Percentiles rank a stretch among this genome's conserved stretches.
These are phyloP conservation scores for Sceloporus tristichus DNA, from an alignment of 2,113 vertebrate species.

Conservation along the genomic window DNA sequence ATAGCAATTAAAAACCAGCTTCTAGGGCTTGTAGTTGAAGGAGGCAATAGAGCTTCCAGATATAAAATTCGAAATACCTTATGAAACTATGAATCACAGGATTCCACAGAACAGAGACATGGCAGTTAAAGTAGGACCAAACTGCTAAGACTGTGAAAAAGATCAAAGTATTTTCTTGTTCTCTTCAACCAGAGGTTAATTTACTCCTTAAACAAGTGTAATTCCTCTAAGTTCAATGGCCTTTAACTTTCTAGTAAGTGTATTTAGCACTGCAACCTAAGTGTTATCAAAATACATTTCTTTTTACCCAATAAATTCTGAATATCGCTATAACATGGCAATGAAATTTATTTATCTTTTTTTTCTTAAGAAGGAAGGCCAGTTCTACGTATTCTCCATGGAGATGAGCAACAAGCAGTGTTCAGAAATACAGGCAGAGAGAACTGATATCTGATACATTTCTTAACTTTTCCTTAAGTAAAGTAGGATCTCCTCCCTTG, in stretches of 20 bases:
- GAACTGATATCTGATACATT: no score
- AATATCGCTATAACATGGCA: background rate
- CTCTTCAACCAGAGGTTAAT: background rate
- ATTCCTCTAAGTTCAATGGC: background rate
- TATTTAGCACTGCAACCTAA: background rate
- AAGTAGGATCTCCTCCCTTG: background rate
- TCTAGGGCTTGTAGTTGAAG: no score
- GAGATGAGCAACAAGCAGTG: no score
- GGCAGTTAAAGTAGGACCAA: no score
- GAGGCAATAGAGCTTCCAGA: no score
- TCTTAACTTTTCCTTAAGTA: background rate
- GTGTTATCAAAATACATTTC: slow-evolving; percentile 6
- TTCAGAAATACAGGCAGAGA: no score
- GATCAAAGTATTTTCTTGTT: background rate
- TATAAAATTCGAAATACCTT: no score
- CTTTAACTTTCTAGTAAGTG: background rate
- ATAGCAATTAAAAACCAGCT: no score
- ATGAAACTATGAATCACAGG: no score
- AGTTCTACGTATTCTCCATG: background rate
- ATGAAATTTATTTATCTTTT: background rate
- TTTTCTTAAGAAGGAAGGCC: background rate
- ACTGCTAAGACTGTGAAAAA: no score
- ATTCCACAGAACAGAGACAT: no score
- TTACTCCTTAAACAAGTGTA: background rate
- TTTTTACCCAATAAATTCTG: background rate